Percentiles rank a stretch among this genome's conserved stretches.
These are phyloP conservation scores for Orussus abietinus DNA, from an alignment of 1,140 invertebrate genomes.

Conservation along the genomic window DNA sequence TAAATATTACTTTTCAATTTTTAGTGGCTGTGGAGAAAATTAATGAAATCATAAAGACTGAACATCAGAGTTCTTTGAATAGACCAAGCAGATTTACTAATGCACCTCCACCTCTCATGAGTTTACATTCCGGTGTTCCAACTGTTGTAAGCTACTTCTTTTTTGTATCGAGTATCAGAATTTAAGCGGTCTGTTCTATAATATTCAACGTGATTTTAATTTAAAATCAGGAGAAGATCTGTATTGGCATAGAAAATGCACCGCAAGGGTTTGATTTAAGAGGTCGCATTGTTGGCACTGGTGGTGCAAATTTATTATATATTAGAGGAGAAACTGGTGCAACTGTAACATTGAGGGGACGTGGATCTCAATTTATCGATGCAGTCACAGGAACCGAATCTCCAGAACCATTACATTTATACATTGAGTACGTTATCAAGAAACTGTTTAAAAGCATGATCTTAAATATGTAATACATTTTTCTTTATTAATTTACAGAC, in stretches of 20 bases:
- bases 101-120: slow-evolving; percentile 55
- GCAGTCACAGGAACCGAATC: slow-evolving; percentile 62
- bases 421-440: slow-evolving; percentile 60
- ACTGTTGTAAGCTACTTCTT: slow-evolving; percentile 38
- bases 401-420: slow-evolving; percentile 75
- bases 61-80: slow-evolving; percentile 47
- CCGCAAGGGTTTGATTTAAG: slow-evolving; percentile 72
- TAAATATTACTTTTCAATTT: slow-evolving; percentile 23
- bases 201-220: slow-evolving; percentile 3
- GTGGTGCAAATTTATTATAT: slow-evolving; percentile 72
- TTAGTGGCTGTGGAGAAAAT: slow-evolving; percentile 61
- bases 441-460: slow-evolving; percentile 5
- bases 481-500: slow-evolving; percentile 52
- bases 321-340: slow-evolving; percentile 75
- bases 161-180: not conserved
- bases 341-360: slow-evolving; percentile 67
- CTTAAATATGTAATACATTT: no score
- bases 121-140: slow-evolving; percentile 47
- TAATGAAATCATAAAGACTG: slow-evolving; percentile 59
- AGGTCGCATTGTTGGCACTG: slow-evolving; percentile 65
- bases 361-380: slow-evolving; percentile 65
- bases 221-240: slow-evolving; percentile 65
- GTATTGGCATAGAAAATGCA: slow-evolving; percentile 72
- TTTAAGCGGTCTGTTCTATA: not conserved
- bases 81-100: slow-evolving; percentile 52